Evolutionary conservation across 2,113 vertebrate genomes (phyloP).

Genomic region (Syngnathoides biaculeatus): DNA sequence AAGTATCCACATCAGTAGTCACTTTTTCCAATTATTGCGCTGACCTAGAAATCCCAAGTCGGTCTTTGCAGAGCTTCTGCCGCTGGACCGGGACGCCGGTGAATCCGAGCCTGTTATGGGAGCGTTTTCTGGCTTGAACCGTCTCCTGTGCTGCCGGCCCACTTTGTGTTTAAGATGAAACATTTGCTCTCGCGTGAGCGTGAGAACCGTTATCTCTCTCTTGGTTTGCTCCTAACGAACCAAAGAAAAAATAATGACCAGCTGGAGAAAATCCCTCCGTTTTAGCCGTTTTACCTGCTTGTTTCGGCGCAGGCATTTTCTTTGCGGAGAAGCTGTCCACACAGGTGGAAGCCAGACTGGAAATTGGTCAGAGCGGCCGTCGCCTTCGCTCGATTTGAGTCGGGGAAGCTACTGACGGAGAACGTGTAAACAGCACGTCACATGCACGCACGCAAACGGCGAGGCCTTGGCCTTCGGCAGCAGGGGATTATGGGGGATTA

Average conservation of each 20-base stretch:
- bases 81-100: constrained; percentile 34
- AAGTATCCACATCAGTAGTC: constrained; percentile 53
- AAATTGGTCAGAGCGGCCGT: constrained; percentile 23
- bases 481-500: constrained; percentile 74
- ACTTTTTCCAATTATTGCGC: constrained; percentile 75
- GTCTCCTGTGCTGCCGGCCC: constrained; percentile 26
- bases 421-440: constrained; percentile 49
- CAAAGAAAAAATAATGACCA: constrained; percentile 11
- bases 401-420: constrained; percentile 32
- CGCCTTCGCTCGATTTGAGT: background rate
- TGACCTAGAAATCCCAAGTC: constrained; percentile 70
- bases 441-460: constrained; percentile 29
- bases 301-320: background rate
- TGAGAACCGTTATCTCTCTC: constrained; percentile 27
- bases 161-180: constrained; percentile 45
- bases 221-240: constrained; percentile 25
- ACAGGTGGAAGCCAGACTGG: background rate
- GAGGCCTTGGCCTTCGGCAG: constrained; percentile 57
- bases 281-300: constrained; percentile 11
- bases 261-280: constrained; percentile 23
- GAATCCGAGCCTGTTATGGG: constrained; percentile 46
- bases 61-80: constrained; percentile 62
- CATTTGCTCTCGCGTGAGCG: constrained; percentile 32
- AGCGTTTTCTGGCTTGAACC: constrained; percentile 30
- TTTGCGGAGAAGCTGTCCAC: background rate